Evolutionary conservation across 2,797 vertebrate genomes (phyloP).

Genomic region (Vultur gryphus): DNA sequence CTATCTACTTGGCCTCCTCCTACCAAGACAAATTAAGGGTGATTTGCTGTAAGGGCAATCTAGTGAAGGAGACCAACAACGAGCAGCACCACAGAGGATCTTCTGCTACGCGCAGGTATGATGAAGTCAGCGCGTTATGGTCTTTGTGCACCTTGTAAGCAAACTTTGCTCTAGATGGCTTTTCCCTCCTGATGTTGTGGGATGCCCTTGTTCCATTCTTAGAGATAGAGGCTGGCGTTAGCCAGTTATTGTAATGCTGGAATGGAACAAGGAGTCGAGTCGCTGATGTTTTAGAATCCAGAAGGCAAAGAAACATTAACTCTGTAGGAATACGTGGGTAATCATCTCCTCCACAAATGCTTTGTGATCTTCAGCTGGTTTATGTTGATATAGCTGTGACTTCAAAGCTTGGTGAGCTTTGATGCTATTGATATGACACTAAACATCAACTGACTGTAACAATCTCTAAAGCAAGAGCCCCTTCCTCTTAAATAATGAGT

Average conservation of each 20-base stretch:
- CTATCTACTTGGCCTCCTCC: constrained; percentile 93
- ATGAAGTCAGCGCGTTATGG: fast-evolving
- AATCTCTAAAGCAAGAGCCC: background rate
- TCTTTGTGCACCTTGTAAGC: background rate
- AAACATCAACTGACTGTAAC: background rate
- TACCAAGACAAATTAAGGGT: constrained; percentile 97
- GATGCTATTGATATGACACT: background rate
- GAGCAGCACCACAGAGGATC: constrained; percentile 87
- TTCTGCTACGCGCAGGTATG: constrained; percentile 86
- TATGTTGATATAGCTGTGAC: background rate
- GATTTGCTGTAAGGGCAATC: constrained; percentile 97
- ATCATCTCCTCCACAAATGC: background rate
- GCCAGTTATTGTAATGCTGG: background rate
- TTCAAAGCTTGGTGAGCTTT: background rate
- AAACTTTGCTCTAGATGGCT: background rate
- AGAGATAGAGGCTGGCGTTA: background rate
- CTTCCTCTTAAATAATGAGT: background rate
- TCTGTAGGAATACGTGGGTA: background rate
- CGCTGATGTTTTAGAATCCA: background rate
- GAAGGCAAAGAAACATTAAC: background rate
- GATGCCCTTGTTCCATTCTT: background rate
- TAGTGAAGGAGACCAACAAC: constrained; percentile 84
- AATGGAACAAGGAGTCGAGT: background rate
- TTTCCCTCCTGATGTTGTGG: background rate
- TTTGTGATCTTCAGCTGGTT: background rate